Conservation (phyloP, 1,140 invertebrate species). For the Polypedilum pembai region DNA sequence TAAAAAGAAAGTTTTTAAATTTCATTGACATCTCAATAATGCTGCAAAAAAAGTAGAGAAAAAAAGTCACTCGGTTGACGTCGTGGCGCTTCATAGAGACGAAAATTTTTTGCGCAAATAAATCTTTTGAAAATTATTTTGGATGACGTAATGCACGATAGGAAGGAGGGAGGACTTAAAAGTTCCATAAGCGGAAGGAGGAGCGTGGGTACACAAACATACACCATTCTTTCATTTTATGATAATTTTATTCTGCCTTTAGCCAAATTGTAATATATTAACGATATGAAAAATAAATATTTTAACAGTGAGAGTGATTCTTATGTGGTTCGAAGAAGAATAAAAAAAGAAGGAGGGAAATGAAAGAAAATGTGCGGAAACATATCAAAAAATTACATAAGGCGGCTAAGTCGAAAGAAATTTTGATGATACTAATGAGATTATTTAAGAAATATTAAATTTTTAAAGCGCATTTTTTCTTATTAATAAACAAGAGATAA, state of each 20-base stretch:
- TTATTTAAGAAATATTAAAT: no score
- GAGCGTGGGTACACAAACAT: neutral
- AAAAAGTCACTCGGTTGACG: neutral
- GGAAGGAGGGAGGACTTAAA: neutral
- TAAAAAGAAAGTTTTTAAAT: constrained; percentile 16
- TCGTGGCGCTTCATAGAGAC: neutral
- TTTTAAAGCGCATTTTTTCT: no score
- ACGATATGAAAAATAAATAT: constrained; percentile 28
- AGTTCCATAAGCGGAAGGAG: neutral
- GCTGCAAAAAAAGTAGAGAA: neutral
- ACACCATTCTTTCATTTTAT: constrained; percentile 9
- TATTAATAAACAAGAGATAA: no score
- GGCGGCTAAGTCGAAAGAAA: no score
- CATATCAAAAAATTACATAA: neutral
- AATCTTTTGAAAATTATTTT: constrained; percentile 1
- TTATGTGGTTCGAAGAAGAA: neutral
- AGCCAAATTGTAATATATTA: constrained; percentile 27
- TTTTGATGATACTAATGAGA: no score
- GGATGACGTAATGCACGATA: neutral
- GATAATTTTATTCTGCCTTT: constrained; percentile 22
- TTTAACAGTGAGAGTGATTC: neutral
- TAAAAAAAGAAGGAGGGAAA: neutral
- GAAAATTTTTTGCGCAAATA: constrained; percentile 22
- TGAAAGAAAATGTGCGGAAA: neutral
- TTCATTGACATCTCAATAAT: constrained; percentile 18